Base-by-base conservation (phyloP, 2,113 vertebrate species). In the Mungos mungo region DNA sequence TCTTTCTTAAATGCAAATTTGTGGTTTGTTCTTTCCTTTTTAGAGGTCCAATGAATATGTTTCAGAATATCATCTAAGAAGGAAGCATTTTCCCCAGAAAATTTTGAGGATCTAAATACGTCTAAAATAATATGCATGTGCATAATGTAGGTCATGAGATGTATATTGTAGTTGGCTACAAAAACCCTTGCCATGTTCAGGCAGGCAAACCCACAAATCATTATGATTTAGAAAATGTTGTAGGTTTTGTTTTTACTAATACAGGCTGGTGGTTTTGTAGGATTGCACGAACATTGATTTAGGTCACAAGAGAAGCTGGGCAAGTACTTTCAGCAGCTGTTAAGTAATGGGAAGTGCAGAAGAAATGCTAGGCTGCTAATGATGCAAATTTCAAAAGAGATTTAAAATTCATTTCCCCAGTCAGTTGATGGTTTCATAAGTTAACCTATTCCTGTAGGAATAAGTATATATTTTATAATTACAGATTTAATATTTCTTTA, bases 221-320 rank as follows among this genome's bases (percentile, higher is more conserved):
- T 65, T 80, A 84, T 71, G 13, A 90, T 60, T 93, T 93, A 69
- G 65, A 80, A 88, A 74, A 72, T 50, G 16, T 95, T 60, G 35
- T 79, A 41, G 25, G 60, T 83, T 91, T 95, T 95, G 77, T 91
- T 96, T 97, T 96, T 25, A 76, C 47, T 93, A 88, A 76, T 38
- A 69, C n/a, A 88, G 23, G 1, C 25, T 81, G 25, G 31, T 65
- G 38, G 71, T 91, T 97, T 95, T 93, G 29, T 80, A 54, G 84
- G 68, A 76, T 63, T 66, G 63, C 25, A 84, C 0, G 0, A 88
- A 72, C 50, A 69, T 5, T 38, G 57, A 68, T 82, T 96, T 87
- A 77, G 60, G 83, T 66, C 31, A 33, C 9, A 29, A 76, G 47
- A 80, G 33, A 85, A 92, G 6, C 25, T 80, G 9, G 11, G 3